Base-by-base conservation (phyloP, 2,888 invertebrate genomes). In the Lochmaea crataegi region DNA sequence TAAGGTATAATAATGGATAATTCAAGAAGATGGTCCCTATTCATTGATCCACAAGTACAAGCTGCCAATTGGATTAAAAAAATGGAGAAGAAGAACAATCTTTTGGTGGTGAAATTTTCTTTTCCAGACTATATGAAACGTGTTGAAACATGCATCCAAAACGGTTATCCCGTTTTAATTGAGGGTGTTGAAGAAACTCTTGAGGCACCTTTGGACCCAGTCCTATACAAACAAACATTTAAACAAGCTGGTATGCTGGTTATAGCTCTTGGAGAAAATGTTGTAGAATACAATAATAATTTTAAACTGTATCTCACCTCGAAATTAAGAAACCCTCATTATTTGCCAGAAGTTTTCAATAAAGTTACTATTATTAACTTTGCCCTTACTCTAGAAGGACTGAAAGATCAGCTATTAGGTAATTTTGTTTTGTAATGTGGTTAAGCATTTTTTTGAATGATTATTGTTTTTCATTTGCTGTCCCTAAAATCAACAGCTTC, bases 51-150 rank as follows among this genome's bases (percentile, higher is more conserved):
- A 1, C 94, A 95, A 87, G 92, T 92, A 56, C 95, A 95, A 86
- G 95, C 95, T 1, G 94, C 94, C 85, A 93, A 92, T 84, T 96
- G 95, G 95, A 91, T 95, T 26, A 94, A 94, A 87, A 93, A 91
- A 77, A 92, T 94, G 91, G 95, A 95, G 86, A 94, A 93, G 83
- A 86, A 88, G 1, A 92, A 91, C 83, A 91, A 91, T 75, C 85
- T 95, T 66, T 90, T 91, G 80, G 88, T 94, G 3, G 88, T 95
- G 38, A 94, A 94, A 84, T 91, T 94, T 82, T 90, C 92, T 0
- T 93, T 94, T 84, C 87, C 90, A 0, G 91, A 92, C 86, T 95
- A 94, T 83, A 93, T 94, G 92, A 90, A 91, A 82, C 90, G 89
- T 45, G 88, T 96, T 80, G 94, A 94, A 87, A 90, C 90, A 56